Conservation (phyloP, 1,140 invertebrate species). For the Antheraea pernyi region DNA sequence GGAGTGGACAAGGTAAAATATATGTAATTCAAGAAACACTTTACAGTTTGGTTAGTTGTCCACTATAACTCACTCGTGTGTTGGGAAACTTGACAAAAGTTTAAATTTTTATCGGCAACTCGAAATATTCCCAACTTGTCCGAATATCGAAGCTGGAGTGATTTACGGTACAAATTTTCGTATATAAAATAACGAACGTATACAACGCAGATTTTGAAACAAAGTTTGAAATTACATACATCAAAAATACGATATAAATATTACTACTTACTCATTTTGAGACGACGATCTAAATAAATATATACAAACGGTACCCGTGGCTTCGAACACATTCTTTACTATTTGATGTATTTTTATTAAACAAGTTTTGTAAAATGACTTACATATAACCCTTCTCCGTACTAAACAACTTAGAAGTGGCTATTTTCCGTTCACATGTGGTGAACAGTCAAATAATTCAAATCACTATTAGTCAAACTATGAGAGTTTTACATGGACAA, state of each 20-base stretch:
- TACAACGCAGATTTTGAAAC: conserved; percentile 7
- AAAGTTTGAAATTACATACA: background rate
- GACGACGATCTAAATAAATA: too few species aligned
- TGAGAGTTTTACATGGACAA: too few species aligned
- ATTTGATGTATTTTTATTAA: too few species aligned
- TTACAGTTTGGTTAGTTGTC: background rate
- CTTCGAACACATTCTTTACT: too few species aligned
- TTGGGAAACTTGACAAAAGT: conserved; percentile 43
- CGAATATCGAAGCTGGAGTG: conserved; percentile 38
- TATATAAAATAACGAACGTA: conserved; percentile 23
- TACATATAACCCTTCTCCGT: too few species aligned
- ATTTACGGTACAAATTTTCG: conserved; percentile 45
- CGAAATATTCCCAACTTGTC: conserved; percentile 43
- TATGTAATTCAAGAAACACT: background rate
- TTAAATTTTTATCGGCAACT: conserved; percentile 51
- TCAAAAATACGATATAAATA: background rate
- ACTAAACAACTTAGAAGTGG: too few species aligned
- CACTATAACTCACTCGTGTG: conserved; percentile 42
- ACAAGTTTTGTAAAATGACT: too few species aligned
- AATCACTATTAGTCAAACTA: too few species aligned
- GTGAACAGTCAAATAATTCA: too few species aligned
- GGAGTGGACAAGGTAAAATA: background rate
- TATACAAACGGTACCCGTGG: too few species aligned
- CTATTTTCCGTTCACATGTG: too few species aligned
- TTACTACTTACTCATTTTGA: background rate